These are phyloP conservation scores for Mystacides longicornis DNA, from an alignment of 2,888 invertebrate species.

Conservation along the genomic window DNA sequence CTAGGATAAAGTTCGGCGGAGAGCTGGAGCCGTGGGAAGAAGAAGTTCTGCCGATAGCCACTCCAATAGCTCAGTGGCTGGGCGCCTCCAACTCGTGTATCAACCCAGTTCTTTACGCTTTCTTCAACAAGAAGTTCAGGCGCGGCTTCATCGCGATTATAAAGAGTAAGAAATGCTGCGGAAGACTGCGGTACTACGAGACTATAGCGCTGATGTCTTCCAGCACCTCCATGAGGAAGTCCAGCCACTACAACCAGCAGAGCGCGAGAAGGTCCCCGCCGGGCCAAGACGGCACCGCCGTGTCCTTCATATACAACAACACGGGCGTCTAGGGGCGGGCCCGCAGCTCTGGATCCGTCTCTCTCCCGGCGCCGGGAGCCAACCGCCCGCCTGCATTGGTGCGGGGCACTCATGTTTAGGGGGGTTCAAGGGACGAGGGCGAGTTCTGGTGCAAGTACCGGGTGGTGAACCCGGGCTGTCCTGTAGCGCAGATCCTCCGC, in stretches of 20 bases:
- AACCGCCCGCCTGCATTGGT: not conserved
- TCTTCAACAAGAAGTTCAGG: conserved; percentile 90
- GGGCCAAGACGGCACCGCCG: conserved; percentile 42
- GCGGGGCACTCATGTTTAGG: not conserved
- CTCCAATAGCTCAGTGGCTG: conserved; percentile 87
- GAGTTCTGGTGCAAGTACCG: not conserved
- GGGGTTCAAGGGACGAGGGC: not conserved
- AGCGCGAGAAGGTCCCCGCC: conserved; percentile 47
- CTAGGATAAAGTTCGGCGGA: conserved; percentile 76
- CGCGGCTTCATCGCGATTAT: conserved; percentile 84
- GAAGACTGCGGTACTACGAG: conserved; percentile 77
- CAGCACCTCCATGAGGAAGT: conserved; percentile 77
- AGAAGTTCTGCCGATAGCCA: conserved; percentile 69
- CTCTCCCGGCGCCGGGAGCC: conserved; percentile 2
- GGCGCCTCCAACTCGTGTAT: conserved; percentile 93
- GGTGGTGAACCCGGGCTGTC: too few relatives aligned
- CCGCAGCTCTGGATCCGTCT: not conserved
- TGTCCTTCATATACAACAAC: conserved; percentile 59
- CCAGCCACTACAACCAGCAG: conserved; percentile 68
- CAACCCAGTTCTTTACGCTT: conserved; percentile 89
- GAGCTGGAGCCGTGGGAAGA: conserved; percentile 70
- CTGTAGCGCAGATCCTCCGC: too few relatives aligned
- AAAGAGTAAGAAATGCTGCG: conserved; percentile 79
- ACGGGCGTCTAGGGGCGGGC: conserved; percentile 56
- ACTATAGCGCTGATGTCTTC: conserved; percentile 80